phyloP scores from a whole-genome alignment of 2,797 vertebrate species.

The Bradypodion ventrale region DNA sequence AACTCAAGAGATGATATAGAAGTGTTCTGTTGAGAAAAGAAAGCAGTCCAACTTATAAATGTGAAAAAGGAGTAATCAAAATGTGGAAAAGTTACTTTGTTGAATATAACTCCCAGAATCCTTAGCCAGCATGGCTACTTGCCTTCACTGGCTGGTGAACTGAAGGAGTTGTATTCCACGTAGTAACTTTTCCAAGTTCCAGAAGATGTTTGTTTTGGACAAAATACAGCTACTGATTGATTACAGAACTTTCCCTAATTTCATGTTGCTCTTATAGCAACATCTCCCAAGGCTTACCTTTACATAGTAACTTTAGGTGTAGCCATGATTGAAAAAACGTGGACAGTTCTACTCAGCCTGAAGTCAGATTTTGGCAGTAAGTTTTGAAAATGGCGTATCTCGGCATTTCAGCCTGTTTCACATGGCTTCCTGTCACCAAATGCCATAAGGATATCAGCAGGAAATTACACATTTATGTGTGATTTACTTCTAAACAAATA shows the following conservation, averaged over 20 bases:
- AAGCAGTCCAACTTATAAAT: not conserved
- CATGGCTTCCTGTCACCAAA: constrained; percentile 83
- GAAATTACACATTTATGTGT: constrained; percentile 90
- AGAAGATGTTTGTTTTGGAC: not conserved
- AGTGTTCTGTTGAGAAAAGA: not conserved
- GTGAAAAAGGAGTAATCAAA: too few species aligned
- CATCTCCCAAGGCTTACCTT: not conserved
- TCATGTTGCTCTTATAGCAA: not conserved
- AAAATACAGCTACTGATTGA: not conserved
- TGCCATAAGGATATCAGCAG: constrained; percentile 85
- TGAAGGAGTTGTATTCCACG: too few species aligned
- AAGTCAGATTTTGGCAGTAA: constrained; percentile 46
- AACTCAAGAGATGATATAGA: too few species aligned
- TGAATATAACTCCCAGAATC: too few species aligned
- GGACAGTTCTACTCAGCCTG: constrained; percentile 54
- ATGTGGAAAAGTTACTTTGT: too few species aligned
- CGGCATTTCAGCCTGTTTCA: constrained; percentile 78
- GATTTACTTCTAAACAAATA: constrained; percentile 97
- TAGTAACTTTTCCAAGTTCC: too few species aligned
- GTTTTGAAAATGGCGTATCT: constrained; percentile 71
- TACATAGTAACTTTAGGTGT: constrained; percentile 35
- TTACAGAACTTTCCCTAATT: not conserved
- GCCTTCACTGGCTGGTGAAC: too few species aligned
- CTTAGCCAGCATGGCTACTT: too few species aligned
- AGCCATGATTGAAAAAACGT: constrained; percentile 59